Evolutionary conservation across 2,797 vertebrate genomes (phyloP), one percentile per base, ranked within the genome.

Genomic region (Coluber constrictor): DNA sequence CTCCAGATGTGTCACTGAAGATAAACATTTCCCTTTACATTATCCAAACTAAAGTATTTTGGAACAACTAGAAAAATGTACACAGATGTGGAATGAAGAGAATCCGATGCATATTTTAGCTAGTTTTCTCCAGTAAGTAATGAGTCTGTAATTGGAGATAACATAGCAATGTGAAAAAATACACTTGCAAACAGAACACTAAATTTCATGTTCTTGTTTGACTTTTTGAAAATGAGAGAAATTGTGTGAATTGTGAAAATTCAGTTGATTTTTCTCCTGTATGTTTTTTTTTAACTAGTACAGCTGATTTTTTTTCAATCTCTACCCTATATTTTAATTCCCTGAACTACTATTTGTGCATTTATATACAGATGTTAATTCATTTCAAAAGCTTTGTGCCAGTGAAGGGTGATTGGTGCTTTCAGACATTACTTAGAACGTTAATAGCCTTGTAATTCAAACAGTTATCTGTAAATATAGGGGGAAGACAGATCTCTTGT

Each of bases 391-490:
- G 95, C 96, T 94, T 96, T 57, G 2, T 97, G 96, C 96, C 97
- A 95, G 27, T 93, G 95, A 96, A 96, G 97, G 96, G 94, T 96
- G 57, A 95, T 96, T 97, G 97, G 97, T 98, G 97, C 97, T 98
- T 96, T 97, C 96, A 95, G 95, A 97, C 95, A 96, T 95, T 91
- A 91, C 93, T 91, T 93, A 95, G 95, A 97, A 92, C 95, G 94
- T 95, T 94, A 96, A 96, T 96, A 95, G 95, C 96, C 96, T 97
- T 94, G 90, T 97, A 96, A 91, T 95, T 97, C 86, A 95, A 95
- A 87, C 47, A 95, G 95, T 97, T 97, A 95, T 97, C 96, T 97
- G 95, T 97, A 93, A 93, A 94, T 13, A 91, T 95, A 96, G 47
- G 94, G 94, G 94, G 96, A 96, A 96, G 94, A 93, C 94, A 97